Conservation (phyloP, 2,888 invertebrate genomes). For the Aspidiotus rigidus region DNA sequence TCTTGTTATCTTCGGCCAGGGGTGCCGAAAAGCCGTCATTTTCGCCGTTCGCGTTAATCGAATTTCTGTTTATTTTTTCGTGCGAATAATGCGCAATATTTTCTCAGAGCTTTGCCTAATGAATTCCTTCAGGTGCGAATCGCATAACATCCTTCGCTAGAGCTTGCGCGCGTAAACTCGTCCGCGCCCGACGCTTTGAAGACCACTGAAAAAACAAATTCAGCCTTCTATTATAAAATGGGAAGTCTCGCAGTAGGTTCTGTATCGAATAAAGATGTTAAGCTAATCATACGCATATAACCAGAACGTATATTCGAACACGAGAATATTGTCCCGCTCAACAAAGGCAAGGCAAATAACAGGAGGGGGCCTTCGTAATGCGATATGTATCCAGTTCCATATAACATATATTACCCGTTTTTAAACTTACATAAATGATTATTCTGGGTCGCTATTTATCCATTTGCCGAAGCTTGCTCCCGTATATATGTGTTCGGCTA, state of each 20-base stretch:
- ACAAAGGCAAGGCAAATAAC: conserved; percentile 29
- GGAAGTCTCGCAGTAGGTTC: conserved; percentile 29
- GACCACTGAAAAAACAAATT: conserved; percentile 26
- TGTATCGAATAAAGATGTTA: conserved; percentile 30
- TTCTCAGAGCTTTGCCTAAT: no score
- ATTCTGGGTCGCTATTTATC: no score
- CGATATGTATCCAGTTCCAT: conserved; percentile 18
- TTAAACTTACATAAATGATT: neutral
- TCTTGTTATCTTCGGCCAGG: conserved; percentile 11
- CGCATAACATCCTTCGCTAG: neutral
- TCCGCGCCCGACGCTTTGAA: conserved; percentile 1
- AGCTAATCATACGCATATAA: conserved; percentile 29
- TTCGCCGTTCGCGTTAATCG: neutral
- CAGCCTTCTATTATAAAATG: conserved; percentile 27
- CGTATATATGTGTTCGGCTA: no score
- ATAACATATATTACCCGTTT: conserved; percentile 1
- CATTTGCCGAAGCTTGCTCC: no score
- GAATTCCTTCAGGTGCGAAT: no score
- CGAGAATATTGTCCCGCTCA: conserved; percentile 27
- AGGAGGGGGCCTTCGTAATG: conserved; percentile 27
- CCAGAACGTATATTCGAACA: conserved; percentile 26
- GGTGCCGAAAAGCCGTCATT: neutral
- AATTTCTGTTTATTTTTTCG: no score
- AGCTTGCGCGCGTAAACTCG: neutral
- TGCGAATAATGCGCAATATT: no score